phyloP scores from a whole-genome alignment of 2,797 vertebrate species.

The Syngnathus acus region DNA sequence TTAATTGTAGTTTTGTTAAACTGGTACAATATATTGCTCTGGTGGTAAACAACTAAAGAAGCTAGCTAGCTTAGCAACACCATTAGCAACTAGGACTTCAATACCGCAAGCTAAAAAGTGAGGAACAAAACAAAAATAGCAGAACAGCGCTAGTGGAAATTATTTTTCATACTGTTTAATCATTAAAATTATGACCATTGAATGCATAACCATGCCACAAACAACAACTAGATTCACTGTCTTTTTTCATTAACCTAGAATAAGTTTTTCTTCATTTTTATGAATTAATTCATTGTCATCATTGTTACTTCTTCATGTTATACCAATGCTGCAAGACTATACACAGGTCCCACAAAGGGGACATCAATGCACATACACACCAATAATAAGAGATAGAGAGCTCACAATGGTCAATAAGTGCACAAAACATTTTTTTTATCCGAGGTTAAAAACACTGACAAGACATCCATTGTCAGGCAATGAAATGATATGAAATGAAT shows the following conservation, averaged over 20 bases:
- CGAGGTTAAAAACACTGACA: slow-evolving; percentile 81
- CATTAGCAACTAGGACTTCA: slow-evolving; percentile 79
- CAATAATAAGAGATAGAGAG: slow-evolving; percentile 67
- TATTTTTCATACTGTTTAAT: slow-evolving; percentile 59
- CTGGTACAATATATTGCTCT: slow-evolving; percentile 58
- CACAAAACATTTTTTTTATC: slow-evolving; percentile 74
- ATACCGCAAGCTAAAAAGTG: slow-evolving; percentile 78
- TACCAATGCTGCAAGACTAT: slow-evolving; percentile 86
- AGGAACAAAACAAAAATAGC: slow-evolving; percentile 66
- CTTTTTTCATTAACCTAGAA: slow-evolving; percentile 71
- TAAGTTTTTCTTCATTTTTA: slow-evolving; percentile 67
- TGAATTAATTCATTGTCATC: slow-evolving; percentile 54
- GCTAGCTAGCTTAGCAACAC: slow-evolving; percentile 82
- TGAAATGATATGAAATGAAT: slow-evolving; percentile 78
- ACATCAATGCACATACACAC: slow-evolving; percentile 92
- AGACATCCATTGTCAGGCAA: slow-evolving; percentile 87
- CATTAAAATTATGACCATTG: slow-evolving; percentile 82
- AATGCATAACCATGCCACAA: slow-evolving; percentile 99
- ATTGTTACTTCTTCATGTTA: slow-evolving; percentile 73
- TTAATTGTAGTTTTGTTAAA: slow-evolving; percentile 31
- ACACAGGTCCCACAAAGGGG: slow-evolving; percentile 76
- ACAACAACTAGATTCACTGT: slow-evolving; percentile 84
- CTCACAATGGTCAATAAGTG: slow-evolving; percentile 92
- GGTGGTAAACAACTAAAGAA: slow-evolving; percentile 57
- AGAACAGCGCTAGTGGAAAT: slow-evolving; percentile 79